Evolutionary conservation across 2,797 vertebrate species (phyloP), one percentile per base, ranked within the genome.

Genomic region (Scolopax rusticola): DNA sequence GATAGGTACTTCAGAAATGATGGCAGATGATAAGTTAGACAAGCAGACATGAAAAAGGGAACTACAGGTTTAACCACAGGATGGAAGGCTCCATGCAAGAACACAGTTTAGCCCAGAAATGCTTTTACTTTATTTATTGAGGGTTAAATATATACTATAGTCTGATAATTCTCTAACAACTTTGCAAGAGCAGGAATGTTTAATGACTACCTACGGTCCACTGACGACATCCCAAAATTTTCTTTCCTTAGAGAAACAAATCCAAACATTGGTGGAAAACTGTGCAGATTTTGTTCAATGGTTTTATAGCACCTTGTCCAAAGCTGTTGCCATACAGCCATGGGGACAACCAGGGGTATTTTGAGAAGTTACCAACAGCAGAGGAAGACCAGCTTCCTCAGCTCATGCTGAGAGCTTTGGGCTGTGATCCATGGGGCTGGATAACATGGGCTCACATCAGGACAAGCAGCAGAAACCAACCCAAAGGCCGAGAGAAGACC

Each of bases 21-120:
- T 38, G 91, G 92, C 91, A 84, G 76, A 91, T 80, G 79, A 27
- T 65, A 41, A 63, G 79, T 2, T 21, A 94, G 94, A 89, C 70
- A 89, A 94, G 73, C 54, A 24, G 1, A 14, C 53, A 43, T 3
- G 73, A 93, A 96, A 96, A 96, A 67, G 87, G 96, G 96, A 97
- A 96, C 94, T 90, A n/a, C 8, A 15, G 61, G 28, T 89, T 83
- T 71, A 65, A 75, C 65, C 87, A 56, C 79, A 30, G 61, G 10
- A 27, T 50, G 67, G 61, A 77, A 77, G 59, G 70, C 73, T 94
- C 67, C 43, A 19, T 0, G n/a, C 50, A 18, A 54, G 45, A 89
- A 61, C 38, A 50, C 1, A 2, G 23, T 36, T 54, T 50, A 90
- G 70, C 70, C 67, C 41, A 82, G 68, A 84, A 84, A 75, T 21